phyloP scores from a whole-genome alignment of 2,888 invertebrate species.

The Drosophila kambysellisi region DNA sequence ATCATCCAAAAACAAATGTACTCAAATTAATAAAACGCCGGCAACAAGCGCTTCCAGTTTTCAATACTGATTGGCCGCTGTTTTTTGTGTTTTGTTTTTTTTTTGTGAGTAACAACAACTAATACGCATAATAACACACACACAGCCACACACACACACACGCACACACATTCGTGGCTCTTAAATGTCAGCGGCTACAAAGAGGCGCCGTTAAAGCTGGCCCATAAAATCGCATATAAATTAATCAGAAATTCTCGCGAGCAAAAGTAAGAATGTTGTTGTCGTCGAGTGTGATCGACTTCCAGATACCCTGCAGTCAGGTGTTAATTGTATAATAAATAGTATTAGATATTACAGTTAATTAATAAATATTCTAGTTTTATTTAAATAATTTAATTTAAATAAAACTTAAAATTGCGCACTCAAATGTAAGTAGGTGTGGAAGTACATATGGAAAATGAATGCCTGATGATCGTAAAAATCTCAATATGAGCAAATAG shows the following conservation, averaged over 20 bases:
- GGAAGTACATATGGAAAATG: background rate
- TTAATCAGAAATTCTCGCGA: conserved; percentile 56
- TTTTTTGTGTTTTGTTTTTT: background rate
- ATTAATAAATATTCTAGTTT: background rate
- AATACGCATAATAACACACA: conserved; percentile 3
- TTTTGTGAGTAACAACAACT: background rate
- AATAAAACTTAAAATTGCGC: background rate
- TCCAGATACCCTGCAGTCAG: background rate
- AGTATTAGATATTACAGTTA: too few relatives aligned
- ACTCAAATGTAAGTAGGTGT: background rate
- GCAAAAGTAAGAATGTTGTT: background rate
- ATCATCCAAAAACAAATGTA: conserved; percentile 27
- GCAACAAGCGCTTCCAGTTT: conserved; percentile 25
- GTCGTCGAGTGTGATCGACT: background rate
- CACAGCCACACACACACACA: conserved; percentile 2
- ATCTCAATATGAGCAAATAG: background rate
- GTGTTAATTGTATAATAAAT: background rate
- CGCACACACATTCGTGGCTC: background rate
- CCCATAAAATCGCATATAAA: conserved; percentile 49
- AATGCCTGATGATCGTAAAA: background rate
- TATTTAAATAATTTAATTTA: background rate
- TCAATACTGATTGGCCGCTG: conserved; percentile 33
- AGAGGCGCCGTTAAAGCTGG: conserved; percentile 16
- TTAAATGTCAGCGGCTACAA: conserved; percentile 53
- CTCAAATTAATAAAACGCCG: conserved; percentile 22